Percentiles rank a stretch among this genome's conserved stretches.
phyloP scores from a whole-genome alignment of 2,888 invertebrate species.

The Plusia festucae region DNA sequence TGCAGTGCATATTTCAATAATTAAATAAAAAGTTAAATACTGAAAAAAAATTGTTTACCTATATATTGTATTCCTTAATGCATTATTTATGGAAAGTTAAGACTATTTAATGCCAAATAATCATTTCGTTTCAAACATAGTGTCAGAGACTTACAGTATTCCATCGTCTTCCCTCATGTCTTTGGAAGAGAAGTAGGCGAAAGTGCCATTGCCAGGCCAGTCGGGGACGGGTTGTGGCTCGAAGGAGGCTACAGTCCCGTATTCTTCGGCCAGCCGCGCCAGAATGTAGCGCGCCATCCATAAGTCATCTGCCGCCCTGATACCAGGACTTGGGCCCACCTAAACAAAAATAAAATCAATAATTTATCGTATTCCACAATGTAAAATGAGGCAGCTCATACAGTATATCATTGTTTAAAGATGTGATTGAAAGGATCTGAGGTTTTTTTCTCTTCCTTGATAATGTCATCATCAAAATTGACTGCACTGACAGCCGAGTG shows the following conservation, averaged over 20 bases:
- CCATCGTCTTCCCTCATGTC: slow-evolving; percentile 96
- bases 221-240: slow-evolving; percentile 93
- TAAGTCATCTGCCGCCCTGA: slow-evolving; percentile 94
- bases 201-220: slow-evolving; percentile 97
- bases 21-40: no score
- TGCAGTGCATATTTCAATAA: background rate
- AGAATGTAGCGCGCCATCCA: slow-evolving; percentile 97
- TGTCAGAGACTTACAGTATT: slow-evolving; percentile 87
- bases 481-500: no score
- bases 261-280: slow-evolving; percentile 96
- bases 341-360: slow-evolving; percentile 67
- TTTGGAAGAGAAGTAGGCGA: slow-evolving; percentile 96
- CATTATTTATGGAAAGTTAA: no score
- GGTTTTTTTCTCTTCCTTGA: no score
- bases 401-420: no score
- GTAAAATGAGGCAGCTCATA: no score
- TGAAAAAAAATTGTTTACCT: background rate
- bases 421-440: no score
- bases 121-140: no score
- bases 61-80: background rate
- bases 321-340: slow-evolving; percentile 97
- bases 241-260: slow-evolving; percentile 92
- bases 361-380: slow-evolving; percentile 10
- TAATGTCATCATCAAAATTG: no score
- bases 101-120: no score